Evolutionary conservation across 2,797 vertebrate genomes (phyloP).

Genomic region (Aulostomus chinensis): DNA sequence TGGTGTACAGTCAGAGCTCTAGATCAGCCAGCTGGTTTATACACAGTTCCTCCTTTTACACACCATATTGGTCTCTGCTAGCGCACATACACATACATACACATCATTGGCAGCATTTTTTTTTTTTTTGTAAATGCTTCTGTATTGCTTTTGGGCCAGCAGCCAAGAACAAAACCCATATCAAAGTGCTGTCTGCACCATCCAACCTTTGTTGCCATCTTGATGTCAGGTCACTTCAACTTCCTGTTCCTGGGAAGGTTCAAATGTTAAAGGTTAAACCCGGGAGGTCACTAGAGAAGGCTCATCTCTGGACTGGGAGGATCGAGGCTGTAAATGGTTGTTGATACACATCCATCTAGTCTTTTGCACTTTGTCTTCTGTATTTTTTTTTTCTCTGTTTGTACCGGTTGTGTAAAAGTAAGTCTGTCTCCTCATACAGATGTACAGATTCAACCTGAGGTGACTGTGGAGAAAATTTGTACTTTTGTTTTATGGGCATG

Average conservation of each 20-base stretch:
- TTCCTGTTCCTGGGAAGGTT: conserved; percentile 77
- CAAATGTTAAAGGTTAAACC: conserved; percentile 61
- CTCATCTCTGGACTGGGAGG: no score
- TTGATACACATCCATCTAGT: no score
- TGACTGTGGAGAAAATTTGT: no score
- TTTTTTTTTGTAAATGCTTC: conserved; percentile 26
- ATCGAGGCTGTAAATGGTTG: no score
- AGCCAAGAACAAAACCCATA: conserved; percentile 70
- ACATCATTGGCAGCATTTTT: conserved; percentile 40
- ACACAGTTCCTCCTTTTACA: conserved; percentile 13
- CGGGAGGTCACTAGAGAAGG: neutral
- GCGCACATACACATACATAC: conserved; percentile 13
- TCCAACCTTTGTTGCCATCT: conserved; percentile 86
- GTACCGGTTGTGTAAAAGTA: no score
- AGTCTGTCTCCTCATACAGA: no score
- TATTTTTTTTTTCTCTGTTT: no score
- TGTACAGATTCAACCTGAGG: no score
- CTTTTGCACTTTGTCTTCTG: no score
- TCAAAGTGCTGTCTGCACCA: conserved; percentile 66
- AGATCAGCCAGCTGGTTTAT: conserved; percentile 39
- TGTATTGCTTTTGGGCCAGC: conserved; percentile 57
- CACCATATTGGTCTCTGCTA: conserved; percentile 13
- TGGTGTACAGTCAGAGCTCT: conserved; percentile 65
- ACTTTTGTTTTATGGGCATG: no score
- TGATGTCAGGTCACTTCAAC: conserved; percentile 77